A percentile compares a stretch with the other conserved stretches of the same genome.
phyloP scores from a whole-genome alignment of 2,797 vertebrate species.

The Peromyscus melanophrys region DNA sequence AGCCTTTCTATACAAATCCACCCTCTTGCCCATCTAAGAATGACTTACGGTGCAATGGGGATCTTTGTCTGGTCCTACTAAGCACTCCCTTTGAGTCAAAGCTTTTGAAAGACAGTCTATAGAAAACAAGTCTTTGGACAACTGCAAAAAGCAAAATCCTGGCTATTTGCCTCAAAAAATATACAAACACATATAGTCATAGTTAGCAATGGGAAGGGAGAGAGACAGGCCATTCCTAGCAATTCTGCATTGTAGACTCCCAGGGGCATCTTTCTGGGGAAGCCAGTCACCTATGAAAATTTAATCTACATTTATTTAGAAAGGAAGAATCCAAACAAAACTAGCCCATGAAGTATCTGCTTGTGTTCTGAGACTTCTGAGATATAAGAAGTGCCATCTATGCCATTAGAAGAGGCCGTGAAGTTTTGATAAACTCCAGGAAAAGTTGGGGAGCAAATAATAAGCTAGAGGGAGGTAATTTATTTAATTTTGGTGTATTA shows the following conservation, averaged over 20 bases:
- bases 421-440: background rate
- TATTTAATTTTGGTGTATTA: conserved; percentile 17
- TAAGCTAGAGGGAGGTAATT: conserved; percentile 42
- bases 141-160: conserved; percentile 5
- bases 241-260: background rate
- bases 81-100: conserved; percentile 5
- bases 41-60: background rate
- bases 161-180: conserved; percentile 13
- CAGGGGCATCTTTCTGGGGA: background rate
- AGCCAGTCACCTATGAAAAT: conserved; percentile 4
- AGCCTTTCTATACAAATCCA: background rate
- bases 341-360: background rate
- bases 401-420: background rate
- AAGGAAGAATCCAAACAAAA: background rate
- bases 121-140: background rate
- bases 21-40: background rate
- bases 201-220: background rate
- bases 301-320: conserved; percentile 20
- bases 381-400: background rate
- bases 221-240: background rate
- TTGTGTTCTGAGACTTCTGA: background rate
- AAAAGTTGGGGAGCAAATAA: conserved; percentile 19
- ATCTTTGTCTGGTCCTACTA: background rate
- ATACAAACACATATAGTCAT: background rate
- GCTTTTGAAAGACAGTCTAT: background rate